A percentile compares a stretch with the other conserved stretches of the same genome.
Evolutionary conservation across 37 sponge, comb jelly and placozoan species (phyloP).

Genomic region (Ianthella basta): DNA sequence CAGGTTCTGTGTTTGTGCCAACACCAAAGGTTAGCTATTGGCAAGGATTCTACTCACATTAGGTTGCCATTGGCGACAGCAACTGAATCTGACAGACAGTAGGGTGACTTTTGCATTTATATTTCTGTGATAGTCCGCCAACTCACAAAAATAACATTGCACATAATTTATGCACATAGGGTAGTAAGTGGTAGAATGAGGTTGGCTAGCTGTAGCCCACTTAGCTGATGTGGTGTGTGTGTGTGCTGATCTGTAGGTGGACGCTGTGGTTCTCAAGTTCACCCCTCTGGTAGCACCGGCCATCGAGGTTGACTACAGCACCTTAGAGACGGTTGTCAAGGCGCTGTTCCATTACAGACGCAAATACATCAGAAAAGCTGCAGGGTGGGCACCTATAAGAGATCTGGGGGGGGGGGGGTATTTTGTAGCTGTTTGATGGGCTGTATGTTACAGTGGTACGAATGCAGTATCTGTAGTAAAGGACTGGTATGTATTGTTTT

Average conservation of each 20-base stretch:
- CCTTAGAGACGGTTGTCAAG: slow-evolving; percentile 75
- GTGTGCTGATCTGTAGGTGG: slow-evolving; percentile 62
- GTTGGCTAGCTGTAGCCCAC: slow-evolving; percentile 25
- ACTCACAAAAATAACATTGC: no score
- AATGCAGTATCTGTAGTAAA: no score
- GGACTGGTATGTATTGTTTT: no score
- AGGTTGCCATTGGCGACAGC: no score
- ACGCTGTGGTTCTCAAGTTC: slow-evolving; percentile 77
- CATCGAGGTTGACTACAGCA: slow-evolving; percentile 53
- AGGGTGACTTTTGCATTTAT: no score
- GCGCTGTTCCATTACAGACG: slow-evolving; percentile 75
- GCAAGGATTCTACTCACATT: neutral
- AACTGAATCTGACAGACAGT: no score
- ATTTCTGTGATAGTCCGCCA: no score
- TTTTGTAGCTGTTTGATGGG: neutral
- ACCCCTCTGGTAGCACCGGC: slow-evolving; percentile 65
- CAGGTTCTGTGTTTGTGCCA: slow-evolving; percentile 70
- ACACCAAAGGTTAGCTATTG: slow-evolving; percentile 72
- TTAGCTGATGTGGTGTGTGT: neutral
- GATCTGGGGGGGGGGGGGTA: neutral
- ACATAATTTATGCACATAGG: no score
- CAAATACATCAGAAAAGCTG: slow-evolving; percentile 64
- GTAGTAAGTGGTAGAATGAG: no score
- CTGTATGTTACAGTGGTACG: neutral
- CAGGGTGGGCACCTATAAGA: slow-evolving; percentile 37